Evolutionary conservation across 2,888 invertebrate genomes (phyloP).

Genomic region (Xestia sexstrigata): DNA sequence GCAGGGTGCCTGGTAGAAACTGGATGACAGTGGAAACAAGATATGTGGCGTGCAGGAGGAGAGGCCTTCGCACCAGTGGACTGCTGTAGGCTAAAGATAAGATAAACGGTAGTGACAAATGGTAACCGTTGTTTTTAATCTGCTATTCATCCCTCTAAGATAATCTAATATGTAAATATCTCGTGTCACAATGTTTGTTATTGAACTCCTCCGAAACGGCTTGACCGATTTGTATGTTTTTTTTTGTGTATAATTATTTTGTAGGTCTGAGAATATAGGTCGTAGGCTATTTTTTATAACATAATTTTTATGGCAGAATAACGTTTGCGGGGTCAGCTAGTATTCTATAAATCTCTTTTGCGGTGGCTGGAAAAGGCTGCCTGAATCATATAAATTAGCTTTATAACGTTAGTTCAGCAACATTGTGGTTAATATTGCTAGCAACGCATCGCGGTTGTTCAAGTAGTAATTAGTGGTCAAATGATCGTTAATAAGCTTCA

Average conservation of each 20-base stretch:
- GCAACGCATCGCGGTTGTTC: neutral
- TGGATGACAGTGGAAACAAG: neutral
- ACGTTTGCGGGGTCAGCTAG: no score
- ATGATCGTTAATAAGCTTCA: neutral
- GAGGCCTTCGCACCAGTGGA: neutral
- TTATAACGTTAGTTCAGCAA: neutral
- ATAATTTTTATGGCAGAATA: no score
- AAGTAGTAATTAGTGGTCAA: conserved; percentile 22
- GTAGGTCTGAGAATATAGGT: no score
- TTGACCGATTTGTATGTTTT: no score
- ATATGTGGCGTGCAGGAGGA: neutral
- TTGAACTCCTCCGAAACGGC: no score
- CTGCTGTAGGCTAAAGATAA: neutral
- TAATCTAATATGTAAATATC: no score
- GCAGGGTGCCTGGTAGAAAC: neutral
- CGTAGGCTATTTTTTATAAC: no score
- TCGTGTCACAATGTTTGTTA: no score
- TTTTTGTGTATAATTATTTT: no score
- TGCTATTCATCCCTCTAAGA: neutral
- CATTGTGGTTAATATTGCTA: conserved; percentile 3
- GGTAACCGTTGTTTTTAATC: neutral
- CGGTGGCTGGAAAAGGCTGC: neutral
- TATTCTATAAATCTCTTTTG: neutral
- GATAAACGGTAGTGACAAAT: neutral
- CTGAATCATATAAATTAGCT: neutral